These are phyloP conservation scores for Enteromius trimaculatus DNA, from an alignment of 2,797 vertebrate species.

Conservation along the genomic window DNA sequence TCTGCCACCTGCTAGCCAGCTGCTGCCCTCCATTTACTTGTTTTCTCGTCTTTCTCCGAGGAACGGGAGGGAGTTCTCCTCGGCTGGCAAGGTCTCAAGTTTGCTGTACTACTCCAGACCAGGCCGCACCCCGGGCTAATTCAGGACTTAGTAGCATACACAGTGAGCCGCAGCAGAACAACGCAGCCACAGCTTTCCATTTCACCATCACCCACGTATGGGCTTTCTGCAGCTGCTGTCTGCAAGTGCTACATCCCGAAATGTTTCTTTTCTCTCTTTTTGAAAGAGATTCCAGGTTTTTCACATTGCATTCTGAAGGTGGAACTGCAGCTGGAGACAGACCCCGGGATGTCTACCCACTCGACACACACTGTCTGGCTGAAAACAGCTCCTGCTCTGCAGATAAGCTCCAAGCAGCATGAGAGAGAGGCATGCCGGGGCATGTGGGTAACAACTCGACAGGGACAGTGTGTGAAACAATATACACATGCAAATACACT, in stretches of 20 bases:
- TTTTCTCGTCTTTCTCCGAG: slow-evolving; percentile 12
- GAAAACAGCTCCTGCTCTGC: slow-evolving; percentile 68
- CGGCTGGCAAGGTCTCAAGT: slow-evolving; percentile 45
- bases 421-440: slow-evolving; percentile 49
- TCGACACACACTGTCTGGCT: slow-evolving; percentile 67
- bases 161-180: slow-evolving; percentile 59
- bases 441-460: slow-evolving; percentile 58
- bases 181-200: slow-evolving; percentile 39
- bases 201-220: slow-evolving; percentile 19
- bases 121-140: slow-evolving; percentile 60
- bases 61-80: slow-evolving; percentile 42
- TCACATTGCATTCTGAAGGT: not conserved
- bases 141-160: slow-evolving; percentile 69
- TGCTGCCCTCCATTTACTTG: slow-evolving; percentile 61
- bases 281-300: not conserved
- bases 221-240: slow-evolving; percentile 8
- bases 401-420: slow-evolving; percentile 56
- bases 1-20: slow-evolving; percentile 79
- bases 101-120: slow-evolving; percentile 13
- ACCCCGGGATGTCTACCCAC: slow-evolving; percentile 21
- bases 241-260: not conserved
- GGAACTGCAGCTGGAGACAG: not conserved
- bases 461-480: slow-evolving; percentile 38
- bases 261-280: not conserved
- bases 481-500: slow-evolving; percentile 34